Conservation (phyloP, 2,797 vertebrate genomes). For the Xenops minutus region DNA sequence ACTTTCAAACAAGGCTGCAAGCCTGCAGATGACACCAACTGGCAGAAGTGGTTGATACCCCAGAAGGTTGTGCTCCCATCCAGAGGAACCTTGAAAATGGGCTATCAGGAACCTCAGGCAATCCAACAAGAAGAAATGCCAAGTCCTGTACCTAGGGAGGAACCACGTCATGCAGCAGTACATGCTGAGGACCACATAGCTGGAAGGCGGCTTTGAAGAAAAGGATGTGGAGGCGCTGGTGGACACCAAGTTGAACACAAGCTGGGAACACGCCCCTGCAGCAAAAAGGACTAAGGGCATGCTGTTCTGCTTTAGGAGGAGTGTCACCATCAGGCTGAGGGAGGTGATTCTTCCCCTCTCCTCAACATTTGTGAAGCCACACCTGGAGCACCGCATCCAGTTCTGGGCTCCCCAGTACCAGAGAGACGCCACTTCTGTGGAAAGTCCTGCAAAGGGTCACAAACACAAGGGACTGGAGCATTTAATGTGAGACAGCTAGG, state of each 20-base stretch:
- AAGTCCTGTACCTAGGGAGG: neutral
- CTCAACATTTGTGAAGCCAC: neutral
- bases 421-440: neutral
- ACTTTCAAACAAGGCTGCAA: neutral
- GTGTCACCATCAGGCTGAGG: neutral
- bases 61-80: neutral
- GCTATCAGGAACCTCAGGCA: neutral
- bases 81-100: neutral
- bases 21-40: neutral
- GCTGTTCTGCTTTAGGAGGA: neutral
- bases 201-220: neutral
- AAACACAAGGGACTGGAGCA: neutral
- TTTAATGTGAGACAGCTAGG: neutral
- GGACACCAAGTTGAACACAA: neutral
- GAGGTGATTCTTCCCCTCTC: neutral
- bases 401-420: neutral
- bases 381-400: neutral
- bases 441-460: neutral
- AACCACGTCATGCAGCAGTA: neutral
- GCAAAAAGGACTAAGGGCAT: neutral
- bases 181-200: neutral
- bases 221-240: neutral
- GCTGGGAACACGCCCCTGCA: accelerated
- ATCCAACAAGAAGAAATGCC: neutral
- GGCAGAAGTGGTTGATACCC: accelerated